These are phyloP conservation scores for Ladona fulva DNA, from an alignment of 1,140 invertebrate genomes.

Conservation along the genomic window DNA sequence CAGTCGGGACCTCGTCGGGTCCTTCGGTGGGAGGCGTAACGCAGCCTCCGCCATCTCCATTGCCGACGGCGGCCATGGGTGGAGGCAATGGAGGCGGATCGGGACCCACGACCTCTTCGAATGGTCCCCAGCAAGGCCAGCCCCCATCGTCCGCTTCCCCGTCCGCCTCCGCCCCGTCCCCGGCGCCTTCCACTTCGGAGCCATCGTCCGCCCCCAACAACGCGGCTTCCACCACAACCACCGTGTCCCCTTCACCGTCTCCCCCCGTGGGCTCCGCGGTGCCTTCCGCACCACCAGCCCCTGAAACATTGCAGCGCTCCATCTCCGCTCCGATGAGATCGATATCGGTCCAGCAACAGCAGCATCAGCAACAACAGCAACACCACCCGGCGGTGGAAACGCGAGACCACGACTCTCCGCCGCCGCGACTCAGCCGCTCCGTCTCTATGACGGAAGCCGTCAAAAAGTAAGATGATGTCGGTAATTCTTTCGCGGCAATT, in stretches of 20 bases:
- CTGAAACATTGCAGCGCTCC: background rate
- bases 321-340: background rate
- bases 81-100: background rate
- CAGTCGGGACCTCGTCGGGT: background rate
- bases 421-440: background rate
- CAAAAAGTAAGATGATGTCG: constrained; percentile 28
- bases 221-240: background rate
- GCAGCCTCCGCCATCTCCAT: background rate
- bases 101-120: too few relatives aligned
- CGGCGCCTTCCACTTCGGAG: background rate
- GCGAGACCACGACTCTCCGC: background rate
- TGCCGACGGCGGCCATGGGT: background rate
- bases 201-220: background rate
- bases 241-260: background rate
- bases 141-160: background rate
- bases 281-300: background rate
- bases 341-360: background rate
- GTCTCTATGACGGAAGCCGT: constrained; percentile 25
- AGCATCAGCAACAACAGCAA: background rate
- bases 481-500: too few relatives aligned
- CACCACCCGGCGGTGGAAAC: background rate
- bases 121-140: background rate
- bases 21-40: background rate
- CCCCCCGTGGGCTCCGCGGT: background rate
- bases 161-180: background rate